Evolutionary conservation across 2,797 vertebrate species (phyloP).

Genomic region (Hemitrygon akajei): DNA sequence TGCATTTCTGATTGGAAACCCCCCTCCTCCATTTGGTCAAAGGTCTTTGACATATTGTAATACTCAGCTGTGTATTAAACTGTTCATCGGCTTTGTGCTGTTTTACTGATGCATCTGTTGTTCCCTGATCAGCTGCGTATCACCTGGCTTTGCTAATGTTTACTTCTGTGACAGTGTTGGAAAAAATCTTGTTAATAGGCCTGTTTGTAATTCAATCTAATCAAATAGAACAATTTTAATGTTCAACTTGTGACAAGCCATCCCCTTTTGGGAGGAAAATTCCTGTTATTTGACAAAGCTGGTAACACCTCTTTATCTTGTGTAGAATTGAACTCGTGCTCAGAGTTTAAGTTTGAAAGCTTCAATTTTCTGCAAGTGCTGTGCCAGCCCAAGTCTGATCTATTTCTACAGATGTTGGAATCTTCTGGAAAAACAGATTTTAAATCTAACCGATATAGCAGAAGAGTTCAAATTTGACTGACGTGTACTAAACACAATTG

Average conservation of each 20-base stretch:
- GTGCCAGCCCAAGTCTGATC: background rate
- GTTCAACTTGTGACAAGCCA: background rate
- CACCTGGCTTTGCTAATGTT: background rate
- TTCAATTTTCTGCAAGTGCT: background rate
- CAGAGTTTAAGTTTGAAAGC: background rate
- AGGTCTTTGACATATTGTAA: background rate
- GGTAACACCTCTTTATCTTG: background rate
- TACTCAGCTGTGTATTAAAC: background rate
- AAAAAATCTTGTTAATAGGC: background rate
- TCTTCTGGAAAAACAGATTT: background rate
- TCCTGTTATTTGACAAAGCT: background rate
- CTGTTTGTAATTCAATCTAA: background rate
- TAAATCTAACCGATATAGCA: background rate
- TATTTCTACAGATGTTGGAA: background rate
- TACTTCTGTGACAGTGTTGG: background rate
- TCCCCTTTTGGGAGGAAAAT: background rate
- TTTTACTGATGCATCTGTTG: background rate
- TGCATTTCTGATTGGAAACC: no score
- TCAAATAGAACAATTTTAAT: background rate
- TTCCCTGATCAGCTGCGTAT: background rate
- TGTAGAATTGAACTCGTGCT: background rate
- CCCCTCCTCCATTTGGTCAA: background rate
- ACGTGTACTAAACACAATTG: background rate
- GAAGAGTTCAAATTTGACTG: background rate
- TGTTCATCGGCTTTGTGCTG: background rate